Evolutionary conservation across 2,797 vertebrate species (phyloP).

Genomic region (Gymnoscopelus braueri): DNA sequence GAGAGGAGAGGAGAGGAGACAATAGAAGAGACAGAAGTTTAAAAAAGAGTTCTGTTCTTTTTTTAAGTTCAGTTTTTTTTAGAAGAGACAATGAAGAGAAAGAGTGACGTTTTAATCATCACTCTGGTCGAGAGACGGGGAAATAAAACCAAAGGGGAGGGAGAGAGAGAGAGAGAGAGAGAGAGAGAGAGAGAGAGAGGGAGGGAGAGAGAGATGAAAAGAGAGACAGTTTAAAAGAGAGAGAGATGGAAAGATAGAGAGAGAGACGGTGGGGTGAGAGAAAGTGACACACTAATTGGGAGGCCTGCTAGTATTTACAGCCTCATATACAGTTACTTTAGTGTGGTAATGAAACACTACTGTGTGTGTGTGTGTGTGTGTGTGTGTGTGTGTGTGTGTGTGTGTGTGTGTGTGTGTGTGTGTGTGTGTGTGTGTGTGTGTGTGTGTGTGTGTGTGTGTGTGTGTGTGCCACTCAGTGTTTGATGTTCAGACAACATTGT

Average conservation of each 20-base stretch:
- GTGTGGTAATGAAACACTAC: constrained; percentile 63
- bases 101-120: too few relatives aligned
- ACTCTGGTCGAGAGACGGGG: not conserved
- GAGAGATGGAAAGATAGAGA: constrained; percentile 3
- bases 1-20: constrained; percentile 5
- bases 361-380: constrained; percentile 38
- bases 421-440: constrained; percentile 5
- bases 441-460: constrained; percentile 9
- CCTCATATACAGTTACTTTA: constrained; percentile 74
- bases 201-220: not conserved
- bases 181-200: not conserved
- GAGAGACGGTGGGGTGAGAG: constrained; percentile 51
- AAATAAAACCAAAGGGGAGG: not conserved
- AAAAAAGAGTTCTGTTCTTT: not conserved
- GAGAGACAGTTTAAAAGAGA: constrained; percentile 10
- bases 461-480: constrained; percentile 22
- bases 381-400: constrained; percentile 18
- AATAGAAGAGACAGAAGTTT: not conserved
- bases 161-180: not conserved
- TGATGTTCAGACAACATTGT: constrained; percentile 42
- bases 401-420: constrained; percentile 8
- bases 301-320: constrained; percentile 73
- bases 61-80: too few relatives aligned
- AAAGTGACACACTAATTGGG: constrained; percentile 77
- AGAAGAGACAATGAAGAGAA: too few relatives aligned